Base-by-base conservation (phyloP, 2,797 vertebrate species). In the Clamator glandarius region DNA sequence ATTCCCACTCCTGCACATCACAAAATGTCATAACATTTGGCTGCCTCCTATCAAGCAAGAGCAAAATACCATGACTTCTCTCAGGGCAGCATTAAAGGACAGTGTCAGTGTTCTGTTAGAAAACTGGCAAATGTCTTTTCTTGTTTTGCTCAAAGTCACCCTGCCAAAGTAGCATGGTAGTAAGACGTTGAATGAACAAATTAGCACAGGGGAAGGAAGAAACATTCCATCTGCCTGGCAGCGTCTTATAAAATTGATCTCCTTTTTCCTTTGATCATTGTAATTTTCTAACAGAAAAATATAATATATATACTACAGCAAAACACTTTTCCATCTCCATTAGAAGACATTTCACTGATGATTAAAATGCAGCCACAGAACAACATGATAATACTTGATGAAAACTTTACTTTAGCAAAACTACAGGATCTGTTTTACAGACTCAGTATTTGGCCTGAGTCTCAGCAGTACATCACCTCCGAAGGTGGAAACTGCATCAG, bases 21-120 rank as follows among this genome's bases (percentile, higher is more conserved):
- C 63, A 93, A 93, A 95, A 90, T 82, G 59, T 72, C 92, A 95
- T 61, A 94, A 70, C 59, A 82, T 84, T 88, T 90, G 73, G n/a
- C 77, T 83, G 51, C 31, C 69, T 93, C 48, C 77, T 84, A 68
- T 79, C 80, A 90, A 81, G 46, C 23, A 88, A 78, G 67, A 86
- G 62, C 55, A 86, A 95, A 95, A 92, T 90, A 88, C 48, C 92
- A 77, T 67, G 35, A 87, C 77, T 95, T 95, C 85, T 95, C 91
- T 89, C 78, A 91, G 89, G 87, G 89, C 51, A 88, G 54, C 58
- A 96, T 87, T 94, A 87, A 91, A 95, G 82, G 50, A 86, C 52
- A 74, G 33, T 36, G 39, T 72, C 69, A 86, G 39, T 15, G 41
- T 39, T 95, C 82, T 1, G 0, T 52, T 67, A 67, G 33, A 89